A percentile compares a stretch with the other conserved stretches of the same genome.
Conservation (phyloP, 1,140 invertebrate species). For the Bathynomus jamesi region DNA sequence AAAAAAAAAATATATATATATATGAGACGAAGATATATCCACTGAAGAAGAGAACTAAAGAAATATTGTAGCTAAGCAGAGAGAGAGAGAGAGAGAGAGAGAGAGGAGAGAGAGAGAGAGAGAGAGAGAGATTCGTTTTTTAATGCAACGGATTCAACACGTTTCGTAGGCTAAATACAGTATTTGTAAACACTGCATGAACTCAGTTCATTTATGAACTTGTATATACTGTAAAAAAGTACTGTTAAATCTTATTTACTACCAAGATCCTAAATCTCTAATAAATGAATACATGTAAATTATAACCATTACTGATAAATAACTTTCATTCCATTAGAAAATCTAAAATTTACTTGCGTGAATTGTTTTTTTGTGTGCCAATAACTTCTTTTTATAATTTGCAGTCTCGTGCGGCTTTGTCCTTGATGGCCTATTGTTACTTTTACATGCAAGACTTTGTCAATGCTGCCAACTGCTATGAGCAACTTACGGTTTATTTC, state of each 20-base stretch:
- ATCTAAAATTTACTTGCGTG: background rate
- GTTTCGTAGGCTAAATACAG: no score
- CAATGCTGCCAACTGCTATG: slow-evolving; percentile 90
- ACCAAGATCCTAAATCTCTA: background rate
- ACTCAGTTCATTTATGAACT: background rate
- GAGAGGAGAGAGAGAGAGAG: no score
- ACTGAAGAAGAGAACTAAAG: no score
- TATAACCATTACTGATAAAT: background rate
- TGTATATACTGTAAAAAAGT: background rate
- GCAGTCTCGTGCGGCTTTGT: slow-evolving; percentile 80
- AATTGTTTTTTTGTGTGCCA: background rate
- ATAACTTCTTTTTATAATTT: slow-evolving; percentile 28
- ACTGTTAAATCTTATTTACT: slow-evolving; percentile 2
- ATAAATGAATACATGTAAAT: background rate
- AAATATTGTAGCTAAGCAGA: no score
- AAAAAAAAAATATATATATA: no score
- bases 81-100: no score
- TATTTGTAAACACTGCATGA: no score
- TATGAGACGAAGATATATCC: no score
- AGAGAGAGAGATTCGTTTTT: no score
- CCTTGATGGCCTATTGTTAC: slow-evolving; percentile 90
- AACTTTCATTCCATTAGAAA: background rate
- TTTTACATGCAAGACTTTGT: slow-evolving; percentile 91
- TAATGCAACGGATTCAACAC: no score
- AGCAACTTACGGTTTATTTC: slow-evolving; percentile 76